phyloP scores from a whole-genome alignment of 2,113 vertebrate species.

The Turnix velox region DNA sequence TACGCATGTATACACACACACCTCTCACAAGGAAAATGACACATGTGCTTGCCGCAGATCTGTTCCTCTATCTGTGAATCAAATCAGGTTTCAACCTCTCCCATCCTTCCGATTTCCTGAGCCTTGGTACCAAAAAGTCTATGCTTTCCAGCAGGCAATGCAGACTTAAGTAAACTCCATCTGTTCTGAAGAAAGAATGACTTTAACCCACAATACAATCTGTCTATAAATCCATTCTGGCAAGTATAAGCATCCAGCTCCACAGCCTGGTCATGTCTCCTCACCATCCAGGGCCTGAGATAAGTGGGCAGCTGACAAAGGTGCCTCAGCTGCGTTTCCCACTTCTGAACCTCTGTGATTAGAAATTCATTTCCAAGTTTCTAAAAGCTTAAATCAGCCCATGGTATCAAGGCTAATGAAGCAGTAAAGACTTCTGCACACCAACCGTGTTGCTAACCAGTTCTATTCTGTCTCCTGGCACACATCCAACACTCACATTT shows the following conservation, averaged over 20 bases:
- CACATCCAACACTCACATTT: not conserved
- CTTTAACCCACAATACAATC: not conserved
- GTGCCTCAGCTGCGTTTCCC: not conserved
- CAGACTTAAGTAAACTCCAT: not conserved
- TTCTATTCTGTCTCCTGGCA: not conserved
- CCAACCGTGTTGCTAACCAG: not conserved
- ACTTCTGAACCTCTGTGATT: not conserved
- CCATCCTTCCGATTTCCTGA: not conserved
- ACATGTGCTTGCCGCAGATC: not conserved
- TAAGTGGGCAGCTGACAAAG: not conserved
- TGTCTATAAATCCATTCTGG: not conserved
- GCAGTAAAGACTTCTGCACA: not conserved
- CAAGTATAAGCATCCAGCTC: not conserved
- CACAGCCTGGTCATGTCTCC: not conserved
- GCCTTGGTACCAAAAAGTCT: not conserved
- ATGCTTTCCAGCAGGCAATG: not conserved
- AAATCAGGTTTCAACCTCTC: not conserved
- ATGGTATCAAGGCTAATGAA: fast-evolving
- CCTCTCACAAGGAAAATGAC: not conserved
- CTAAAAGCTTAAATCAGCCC: not conserved
- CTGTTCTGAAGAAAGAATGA: not conserved
- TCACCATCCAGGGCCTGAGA: not conserved
- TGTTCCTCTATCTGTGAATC: not conserved
- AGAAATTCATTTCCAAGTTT: not conserved
- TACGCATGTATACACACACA: too few species aligned